Evolutionary conservation across 2,888 invertebrate species (phyloP).

Genomic region (Melanophora roralis): DNA sequence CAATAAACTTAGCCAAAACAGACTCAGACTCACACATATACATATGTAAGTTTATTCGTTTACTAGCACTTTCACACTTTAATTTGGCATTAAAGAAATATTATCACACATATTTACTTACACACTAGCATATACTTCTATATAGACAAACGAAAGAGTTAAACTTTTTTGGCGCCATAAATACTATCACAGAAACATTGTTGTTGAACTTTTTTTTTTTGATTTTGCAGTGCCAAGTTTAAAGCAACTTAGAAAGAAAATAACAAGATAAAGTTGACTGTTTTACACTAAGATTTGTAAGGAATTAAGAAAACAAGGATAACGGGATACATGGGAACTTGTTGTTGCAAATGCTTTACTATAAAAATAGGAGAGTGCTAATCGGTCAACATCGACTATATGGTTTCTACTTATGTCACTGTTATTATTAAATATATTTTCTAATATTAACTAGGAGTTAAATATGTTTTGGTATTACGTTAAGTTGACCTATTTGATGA

Average conservation of each 20-base stretch:
- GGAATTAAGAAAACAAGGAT: neutral
- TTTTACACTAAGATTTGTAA: slow-evolving; percentile 48
- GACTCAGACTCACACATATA: slow-evolving; percentile 18
- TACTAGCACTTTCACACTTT: slow-evolving; percentile 44
- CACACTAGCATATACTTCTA: neutral
- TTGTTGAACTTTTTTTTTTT: slow-evolving; percentile 21
- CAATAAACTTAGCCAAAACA: slow-evolving; percentile 16
- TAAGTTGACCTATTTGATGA: too few species aligned
- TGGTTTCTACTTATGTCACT: too few species aligned
- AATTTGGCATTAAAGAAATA: slow-evolving; percentile 38
- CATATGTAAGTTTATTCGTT: slow-evolving; percentile 48
- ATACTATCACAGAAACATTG: slow-evolving; percentile 43
- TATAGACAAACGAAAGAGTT: slow-evolving; percentile 49
- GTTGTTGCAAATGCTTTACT: too few species aligned
- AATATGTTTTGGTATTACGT: too few species aligned
- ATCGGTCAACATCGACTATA: too few species aligned
- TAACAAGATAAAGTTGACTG: slow-evolving; percentile 37
- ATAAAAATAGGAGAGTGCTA: too few species aligned
- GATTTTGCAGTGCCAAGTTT: slow-evolving; percentile 57
- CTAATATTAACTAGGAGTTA: too few species aligned
- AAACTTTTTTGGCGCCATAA: slow-evolving; percentile 60
- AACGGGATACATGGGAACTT: too few species aligned
- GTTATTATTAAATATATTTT: too few species aligned
- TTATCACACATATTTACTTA: neutral
- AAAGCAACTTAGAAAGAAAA: slow-evolving; percentile 28